These are phyloP conservation scores for Zalophus californianus DNA, from an alignment of 2,797 vertebrate genomes.

Conservation along the genomic window DNA sequence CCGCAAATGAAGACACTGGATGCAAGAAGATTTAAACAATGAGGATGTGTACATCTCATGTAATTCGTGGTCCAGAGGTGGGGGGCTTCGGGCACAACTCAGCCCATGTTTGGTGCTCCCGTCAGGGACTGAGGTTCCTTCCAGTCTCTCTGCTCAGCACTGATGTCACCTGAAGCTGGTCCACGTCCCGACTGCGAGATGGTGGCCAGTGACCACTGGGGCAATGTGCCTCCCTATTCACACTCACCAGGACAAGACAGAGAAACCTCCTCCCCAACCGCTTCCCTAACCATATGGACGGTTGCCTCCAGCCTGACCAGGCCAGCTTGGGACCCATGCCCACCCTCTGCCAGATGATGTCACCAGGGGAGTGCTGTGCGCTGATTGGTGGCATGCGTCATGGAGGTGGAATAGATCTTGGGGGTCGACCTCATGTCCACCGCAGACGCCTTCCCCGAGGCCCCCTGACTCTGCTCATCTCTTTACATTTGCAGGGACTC, in stretches of 20 bases:
- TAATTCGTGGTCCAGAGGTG: neutral
- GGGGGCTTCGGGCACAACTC: neutral
- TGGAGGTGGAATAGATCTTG: rapidly evolving
- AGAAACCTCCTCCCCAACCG: neutral
- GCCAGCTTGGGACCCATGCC: rapidly evolving
- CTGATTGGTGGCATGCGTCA: rapidly evolving
- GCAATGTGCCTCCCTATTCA: neutral
- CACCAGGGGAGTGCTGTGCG: rapidly evolving
- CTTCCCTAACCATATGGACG: neutral
- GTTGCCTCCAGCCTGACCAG: neutral
- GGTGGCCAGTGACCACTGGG: neutral
- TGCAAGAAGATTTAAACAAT: rapidly evolving
- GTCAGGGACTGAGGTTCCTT: neutral
- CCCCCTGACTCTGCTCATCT: neutral
- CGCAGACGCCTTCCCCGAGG: too few species aligned
- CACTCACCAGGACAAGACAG: neutral
- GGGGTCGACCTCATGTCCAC: rapidly evolving
- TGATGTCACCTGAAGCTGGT: too few species aligned
- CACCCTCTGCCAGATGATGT: neutral
- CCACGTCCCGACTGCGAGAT: neutral
- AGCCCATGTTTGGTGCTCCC: neutral
- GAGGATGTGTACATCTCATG: rapidly evolving
- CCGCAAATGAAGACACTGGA: neutral
- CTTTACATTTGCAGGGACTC: neutral
- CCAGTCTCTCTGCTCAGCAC: neutral